These are phyloP conservation scores for Charadrius vociferus DNA, from an alignment of 2,113 vertebrate genomes.

Conservation along the genomic window DNA sequence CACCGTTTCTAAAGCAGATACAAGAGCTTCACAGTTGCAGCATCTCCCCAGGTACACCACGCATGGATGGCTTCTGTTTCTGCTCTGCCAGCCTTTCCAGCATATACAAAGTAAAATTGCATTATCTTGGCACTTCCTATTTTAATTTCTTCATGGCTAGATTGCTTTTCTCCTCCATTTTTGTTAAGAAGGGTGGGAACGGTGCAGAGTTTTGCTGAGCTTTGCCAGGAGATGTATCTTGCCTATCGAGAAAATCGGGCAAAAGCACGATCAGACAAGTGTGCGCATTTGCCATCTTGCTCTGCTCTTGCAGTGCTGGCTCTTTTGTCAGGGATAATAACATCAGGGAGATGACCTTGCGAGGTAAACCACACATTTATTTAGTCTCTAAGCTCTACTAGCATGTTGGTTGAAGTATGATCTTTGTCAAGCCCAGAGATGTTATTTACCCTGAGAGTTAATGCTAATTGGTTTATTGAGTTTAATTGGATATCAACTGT, in stretches of 20 bases:
- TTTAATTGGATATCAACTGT: constrained; percentile 42
- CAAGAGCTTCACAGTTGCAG: not conserved
- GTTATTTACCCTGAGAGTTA: constrained; percentile 53
- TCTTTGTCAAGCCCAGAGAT: constrained; percentile 34
- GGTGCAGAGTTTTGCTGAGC: not conserved
- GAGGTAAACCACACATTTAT: constrained; percentile 41
- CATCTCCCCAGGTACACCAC: not conserved
- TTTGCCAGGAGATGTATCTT: constrained; percentile 13
- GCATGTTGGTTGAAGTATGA: constrained; percentile 36
- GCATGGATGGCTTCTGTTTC: constrained; percentile 35
- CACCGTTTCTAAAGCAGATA: not conserved
- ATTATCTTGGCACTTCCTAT: constrained; percentile 41
- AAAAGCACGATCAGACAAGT: not conserved
- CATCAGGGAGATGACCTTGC: constrained; percentile 25
- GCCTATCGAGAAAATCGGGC: not conserved
- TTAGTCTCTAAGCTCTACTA: constrained; percentile 3
- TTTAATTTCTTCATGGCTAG: constrained; percentile 55
- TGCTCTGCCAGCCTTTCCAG: constrained; percentile 38
- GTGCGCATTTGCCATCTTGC: constrained; percentile 26
- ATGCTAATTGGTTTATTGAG: constrained; percentile 62
- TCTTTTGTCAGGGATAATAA: constrained; percentile 26
- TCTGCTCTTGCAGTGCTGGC: not conserved
- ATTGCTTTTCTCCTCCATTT: constrained; percentile 22
- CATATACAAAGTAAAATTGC: constrained; percentile 1
- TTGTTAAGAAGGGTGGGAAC: not conserved